Conservation (phyloP, 53 echinoderm and acorn worm species). For the Paracentrotus lividus region DNA sequence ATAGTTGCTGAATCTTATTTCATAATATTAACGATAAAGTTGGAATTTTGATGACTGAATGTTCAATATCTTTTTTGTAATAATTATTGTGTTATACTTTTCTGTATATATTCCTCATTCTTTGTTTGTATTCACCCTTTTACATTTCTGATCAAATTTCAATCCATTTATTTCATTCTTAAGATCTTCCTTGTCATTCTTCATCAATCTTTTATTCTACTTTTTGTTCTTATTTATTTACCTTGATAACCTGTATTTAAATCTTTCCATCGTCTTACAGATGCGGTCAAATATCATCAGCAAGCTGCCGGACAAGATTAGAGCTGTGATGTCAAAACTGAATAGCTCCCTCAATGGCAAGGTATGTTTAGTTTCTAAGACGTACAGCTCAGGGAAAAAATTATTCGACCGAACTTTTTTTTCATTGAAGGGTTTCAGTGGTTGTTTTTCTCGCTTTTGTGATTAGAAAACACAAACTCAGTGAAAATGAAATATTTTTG, state of each 20-base stretch:
- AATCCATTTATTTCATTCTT: no score
- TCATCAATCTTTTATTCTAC: neutral
- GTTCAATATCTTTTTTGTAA: no score
- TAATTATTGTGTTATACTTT: neutral
- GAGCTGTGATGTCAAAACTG: slow-evolving; percentile 78
- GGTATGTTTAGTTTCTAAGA: slow-evolving; percentile 72
- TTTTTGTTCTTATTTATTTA: neutral
- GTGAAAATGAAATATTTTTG: no score
- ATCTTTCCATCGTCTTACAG: slow-evolving; percentile 60
- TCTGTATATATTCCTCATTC: neutral
- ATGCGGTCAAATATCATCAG: slow-evolving; percentile 85
- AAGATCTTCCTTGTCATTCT: neutral
- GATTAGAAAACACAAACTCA: no score
- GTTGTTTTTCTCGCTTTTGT: no score
- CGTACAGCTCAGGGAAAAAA: no score
- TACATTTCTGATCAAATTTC: no score
- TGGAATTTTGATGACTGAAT: no score
- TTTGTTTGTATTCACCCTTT: neutral
- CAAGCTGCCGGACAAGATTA: slow-evolving; percentile 87
- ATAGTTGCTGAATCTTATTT: no score
- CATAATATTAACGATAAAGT: no score
- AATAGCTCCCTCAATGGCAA: slow-evolving; percentile 87
- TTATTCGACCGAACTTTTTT: no score
- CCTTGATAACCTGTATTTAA: neutral
- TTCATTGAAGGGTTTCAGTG: no score